These are phyloP conservation scores for Cichlasoma orientale DNA, from an alignment of 2,797 vertebrate species.

Conservation along the genomic window DNA sequence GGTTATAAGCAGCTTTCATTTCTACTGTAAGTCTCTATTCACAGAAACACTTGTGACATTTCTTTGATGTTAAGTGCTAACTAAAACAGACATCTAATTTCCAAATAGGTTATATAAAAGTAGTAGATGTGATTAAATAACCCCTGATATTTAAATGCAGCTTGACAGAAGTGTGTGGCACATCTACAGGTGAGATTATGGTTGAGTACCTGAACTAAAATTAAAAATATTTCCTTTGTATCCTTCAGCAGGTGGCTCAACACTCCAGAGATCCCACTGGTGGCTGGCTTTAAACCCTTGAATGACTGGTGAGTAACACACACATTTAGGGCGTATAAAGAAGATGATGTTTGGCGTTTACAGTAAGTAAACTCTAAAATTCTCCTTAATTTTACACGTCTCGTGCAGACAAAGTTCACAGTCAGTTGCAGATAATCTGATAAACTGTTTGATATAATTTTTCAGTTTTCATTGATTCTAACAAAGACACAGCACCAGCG, in stretches of 20 bases:
- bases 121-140: conserved; percentile 64
- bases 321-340: conserved; percentile 36
- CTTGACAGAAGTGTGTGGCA: conserved; percentile 45
- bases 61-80: conserved; percentile 55
- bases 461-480: conserved; percentile 30
- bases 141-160: conserved; percentile 68
- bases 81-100: conserved; percentile 64
- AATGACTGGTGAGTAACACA: conserved; percentile 28
- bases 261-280: conserved; percentile 18
- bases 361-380: conserved; percentile 58
- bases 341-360: conserved; percentile 44
- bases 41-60: conserved; percentile 56
- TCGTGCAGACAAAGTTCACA: conserved; percentile 45
- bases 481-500: conserved; percentile 46
- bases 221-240: conserved; percentile 17
- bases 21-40: conserved; percentile 59
- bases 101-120: conserved; percentile 61
- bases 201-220: conserved; percentile 50
- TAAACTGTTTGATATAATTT: conserved; percentile 36
- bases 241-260: conserved; percentile 36
- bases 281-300: conserved; percentile 37
- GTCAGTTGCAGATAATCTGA: conserved; percentile 43
- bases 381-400: conserved; percentile 9
- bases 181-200: conserved; percentile 16
- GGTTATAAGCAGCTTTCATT: conserved; percentile 75